Evolutionary conservation across 2,797 vertebrate species (phyloP).

Genomic region (Rhynchotus rufescens): DNA sequence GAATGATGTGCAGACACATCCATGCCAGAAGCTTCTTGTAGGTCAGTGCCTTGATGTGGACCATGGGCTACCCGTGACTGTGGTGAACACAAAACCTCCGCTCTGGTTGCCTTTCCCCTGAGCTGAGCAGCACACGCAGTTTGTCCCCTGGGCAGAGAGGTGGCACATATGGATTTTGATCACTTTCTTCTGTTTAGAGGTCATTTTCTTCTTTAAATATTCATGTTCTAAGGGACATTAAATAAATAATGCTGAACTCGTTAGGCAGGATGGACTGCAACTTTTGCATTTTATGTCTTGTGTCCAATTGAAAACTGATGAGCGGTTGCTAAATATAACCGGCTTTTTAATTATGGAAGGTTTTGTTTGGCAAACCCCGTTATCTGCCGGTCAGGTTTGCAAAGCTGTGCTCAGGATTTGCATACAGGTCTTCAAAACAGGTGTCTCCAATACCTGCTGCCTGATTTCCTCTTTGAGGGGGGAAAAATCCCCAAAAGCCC

Average conservation of each 20-base stretch:
- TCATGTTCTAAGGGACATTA: constrained; percentile 43
- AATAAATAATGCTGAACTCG: constrained; percentile 57
- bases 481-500: not conserved
- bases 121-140: constrained; percentile 9
- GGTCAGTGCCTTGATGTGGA: fast-evolving
- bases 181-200: constrained; percentile 48
- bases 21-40: not conserved
- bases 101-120: not conserved
- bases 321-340: not conserved
- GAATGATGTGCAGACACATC: fast-evolving
- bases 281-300: constrained; percentile 14
- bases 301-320: not conserved
- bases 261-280: not conserved
- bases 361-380: not conserved
- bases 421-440: not conserved
- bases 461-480: not conserved
- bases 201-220: constrained; percentile 56
- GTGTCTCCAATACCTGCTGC: too few species aligned
- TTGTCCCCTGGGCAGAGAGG: constrained; percentile 11
- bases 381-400: not conserved
- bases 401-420: not conserved
- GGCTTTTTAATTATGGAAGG: not conserved
- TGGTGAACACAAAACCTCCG: not conserved
- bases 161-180: constrained; percentile 54
- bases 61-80: not conserved